Evolutionary conservation across 2,113 vertebrate genomes (phyloP).

Genomic region (Bos javanicus): DNA sequence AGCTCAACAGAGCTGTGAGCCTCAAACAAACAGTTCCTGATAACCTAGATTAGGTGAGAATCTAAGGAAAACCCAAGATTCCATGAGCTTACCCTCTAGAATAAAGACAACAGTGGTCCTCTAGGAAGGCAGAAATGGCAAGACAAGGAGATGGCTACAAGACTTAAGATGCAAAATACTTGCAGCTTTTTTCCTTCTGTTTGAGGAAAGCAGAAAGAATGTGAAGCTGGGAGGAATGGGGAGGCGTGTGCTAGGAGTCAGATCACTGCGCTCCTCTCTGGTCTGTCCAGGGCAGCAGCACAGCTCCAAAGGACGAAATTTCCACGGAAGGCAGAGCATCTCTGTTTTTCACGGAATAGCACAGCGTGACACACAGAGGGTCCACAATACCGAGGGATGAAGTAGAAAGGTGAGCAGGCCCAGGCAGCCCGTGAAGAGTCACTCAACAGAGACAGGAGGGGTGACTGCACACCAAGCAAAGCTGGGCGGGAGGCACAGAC

Average conservation of each 20-base stretch:
- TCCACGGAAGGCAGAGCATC: neutral
- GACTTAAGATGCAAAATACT: neutral
- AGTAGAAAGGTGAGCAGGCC: neutral
- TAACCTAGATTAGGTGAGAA: neutral
- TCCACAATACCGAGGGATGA: neutral
- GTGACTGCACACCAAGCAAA: too few relatives aligned
- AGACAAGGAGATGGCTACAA: neutral
- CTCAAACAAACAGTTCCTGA: neutral
- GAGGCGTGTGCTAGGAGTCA: rapidly evolving
- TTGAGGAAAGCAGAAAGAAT: neutral
- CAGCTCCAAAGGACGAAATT: neutral
- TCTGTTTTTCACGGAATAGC: neutral
- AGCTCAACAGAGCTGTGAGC: neutral
- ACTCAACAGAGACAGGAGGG: neutral
- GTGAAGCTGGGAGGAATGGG: rapidly evolving
- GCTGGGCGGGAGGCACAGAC: rapidly evolving
- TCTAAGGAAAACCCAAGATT: neutral
- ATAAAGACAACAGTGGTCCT: neutral
- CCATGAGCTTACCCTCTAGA: neutral
- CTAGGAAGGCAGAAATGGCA: neutral
- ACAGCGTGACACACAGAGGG: neutral
- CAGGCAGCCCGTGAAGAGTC: neutral
- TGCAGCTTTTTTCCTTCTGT: neutral
- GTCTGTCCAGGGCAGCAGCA: too few relatives aligned
- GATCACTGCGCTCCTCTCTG: neutral